Evolutionary conservation across 2,888 invertebrate species (phyloP), one percentile per base, ranked within the genome.

Genomic region (Microctonus brassicae): DNA sequence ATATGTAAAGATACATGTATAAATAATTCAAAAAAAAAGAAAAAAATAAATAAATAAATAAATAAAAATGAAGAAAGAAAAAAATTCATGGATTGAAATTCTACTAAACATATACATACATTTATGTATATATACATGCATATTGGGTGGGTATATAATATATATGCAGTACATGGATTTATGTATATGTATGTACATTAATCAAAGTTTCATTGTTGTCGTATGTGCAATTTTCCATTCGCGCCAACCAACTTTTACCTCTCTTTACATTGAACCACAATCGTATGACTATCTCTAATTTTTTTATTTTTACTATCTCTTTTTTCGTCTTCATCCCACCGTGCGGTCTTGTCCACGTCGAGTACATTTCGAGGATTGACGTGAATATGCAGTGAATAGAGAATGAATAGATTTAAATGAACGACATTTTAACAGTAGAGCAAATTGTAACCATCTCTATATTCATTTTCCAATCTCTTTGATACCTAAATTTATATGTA

Each of bases 201-300:
- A 47, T 70, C 65, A 70, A 70, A 65, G 60, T 64, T 60, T 70
- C 60, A 60, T 70, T 70, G 53, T 65, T 65, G 60, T 58, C 33
- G 34, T 29, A 47, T 70, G 29, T 65, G 1, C 47, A 53, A 70
- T 60, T 65, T 65, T 39, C 34, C 66, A 22, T 58, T 69, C 39
- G 47, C 47, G 64, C 58, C 33, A 39, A 39, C 20, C 42, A 64
- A 29, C 42, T 33, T 60, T 20, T 39, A 24, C 34, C 39, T 70
- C 64, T 64, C 42, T 39, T 33, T 70, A 47, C 1, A 5, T 47
- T n/a, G 1, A 17, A 0, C 47, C n/a, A 47, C 62, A 29, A 64
- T 36, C 17, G 29, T 52, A 29, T n/a, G 11, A 47, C 26, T 52
- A 26, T 29, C 39, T 55, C 53, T 34, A 11, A 9, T 39, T 39